Evolutionary conservation across 2,888 invertebrate genomes (phyloP).

Genomic region (Macaria notata): DNA sequence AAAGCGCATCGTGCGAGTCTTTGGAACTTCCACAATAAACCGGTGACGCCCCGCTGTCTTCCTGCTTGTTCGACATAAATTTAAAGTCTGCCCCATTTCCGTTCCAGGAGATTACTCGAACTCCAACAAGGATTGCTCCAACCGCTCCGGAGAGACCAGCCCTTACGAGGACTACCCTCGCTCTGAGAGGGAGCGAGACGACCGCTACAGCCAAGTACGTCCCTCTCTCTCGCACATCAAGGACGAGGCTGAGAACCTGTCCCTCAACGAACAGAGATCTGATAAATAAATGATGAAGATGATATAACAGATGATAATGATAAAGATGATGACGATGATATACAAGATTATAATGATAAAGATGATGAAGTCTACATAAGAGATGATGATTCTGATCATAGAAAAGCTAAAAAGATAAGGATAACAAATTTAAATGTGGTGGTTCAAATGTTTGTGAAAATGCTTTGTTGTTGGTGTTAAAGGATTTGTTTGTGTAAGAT

Average conservation of each 20-base stretch:
- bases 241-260: conserved; percentile 78
- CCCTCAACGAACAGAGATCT: conserved; percentile 77
- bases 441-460: too few species aligned
- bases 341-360: not conserved
- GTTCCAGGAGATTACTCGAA: conserved; percentile 61
- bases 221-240: conserved; percentile 70
- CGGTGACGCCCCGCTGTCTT: too few species aligned
- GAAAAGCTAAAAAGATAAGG: too few species aligned
- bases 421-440: too few species aligned
- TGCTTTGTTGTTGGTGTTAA: too few species aligned
- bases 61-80: not conserved
- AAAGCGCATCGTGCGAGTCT: too few species aligned
- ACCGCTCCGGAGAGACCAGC: conserved; percentile 71
- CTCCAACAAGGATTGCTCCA: conserved; percentile 70
- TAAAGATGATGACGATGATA: not conserved
- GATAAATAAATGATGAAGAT: conserved; percentile 55
- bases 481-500: too few species aligned
- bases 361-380: too few species aligned
- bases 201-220: conserved; percentile 55
- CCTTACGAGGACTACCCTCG: conserved; percentile 74
- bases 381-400: too few species aligned
- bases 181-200: conserved; percentile 43
- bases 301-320: not conserved
- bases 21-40: too few species aligned
- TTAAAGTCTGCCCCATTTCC: not conserved